A percentile compares a stretch with the other conserved stretches of the same genome.
These are phyloP conservation scores for Dinothrombium tinctorium DNA, from an alignment of 1,140 invertebrate genomes.

Conservation along the genomic window DNA sequence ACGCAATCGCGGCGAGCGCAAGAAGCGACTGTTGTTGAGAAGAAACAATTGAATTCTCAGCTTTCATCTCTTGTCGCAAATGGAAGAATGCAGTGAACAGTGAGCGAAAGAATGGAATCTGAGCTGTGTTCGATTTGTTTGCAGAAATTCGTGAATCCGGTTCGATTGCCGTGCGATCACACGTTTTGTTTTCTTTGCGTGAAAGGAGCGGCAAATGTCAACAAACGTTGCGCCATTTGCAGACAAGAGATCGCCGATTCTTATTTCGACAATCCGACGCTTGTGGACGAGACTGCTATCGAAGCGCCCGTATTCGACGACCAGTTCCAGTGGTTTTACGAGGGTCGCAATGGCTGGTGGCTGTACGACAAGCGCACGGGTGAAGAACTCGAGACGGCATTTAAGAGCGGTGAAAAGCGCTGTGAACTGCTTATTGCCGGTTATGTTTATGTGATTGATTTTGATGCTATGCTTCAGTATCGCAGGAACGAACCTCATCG, in stretches of 20 bases:
- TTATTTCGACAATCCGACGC: constrained; percentile 55
- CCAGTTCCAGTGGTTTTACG: constrained; percentile 82
- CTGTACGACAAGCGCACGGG: constrained; percentile 80
- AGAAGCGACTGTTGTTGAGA: too few species aligned
- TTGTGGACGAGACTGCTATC: constrained; percentile 31
- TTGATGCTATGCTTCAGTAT: constrained; percentile 63
- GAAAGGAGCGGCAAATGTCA: constrained; percentile 70
- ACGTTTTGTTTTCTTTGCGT: constrained; percentile 79
- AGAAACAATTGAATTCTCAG: too few species aligned
- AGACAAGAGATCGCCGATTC: constrained; percentile 43
- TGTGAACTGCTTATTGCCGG: constrained; percentile 76
- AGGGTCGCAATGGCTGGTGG: constrained; percentile 92
- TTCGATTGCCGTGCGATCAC: constrained; percentile 1
- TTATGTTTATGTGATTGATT: constrained; percentile 70
- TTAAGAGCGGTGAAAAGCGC: constrained; percentile 11
- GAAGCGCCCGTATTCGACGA: constrained; percentile 30
- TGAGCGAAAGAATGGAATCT: too few species aligned
- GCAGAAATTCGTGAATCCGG: not conserved
- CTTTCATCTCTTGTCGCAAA: too few species aligned
- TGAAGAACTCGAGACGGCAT: constrained; percentile 46
- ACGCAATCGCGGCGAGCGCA: too few species aligned
- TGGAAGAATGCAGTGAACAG: too few species aligned
- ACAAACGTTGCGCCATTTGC: constrained; percentile 23
- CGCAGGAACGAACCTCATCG: constrained; percentile 54
- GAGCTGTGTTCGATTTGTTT: constrained; percentile 9